Evolutionary conservation across 2,888 invertebrate genomes (phyloP), one percentile per base, ranked within the genome.

Genomic region (Clitarchus hookeri): DNA sequence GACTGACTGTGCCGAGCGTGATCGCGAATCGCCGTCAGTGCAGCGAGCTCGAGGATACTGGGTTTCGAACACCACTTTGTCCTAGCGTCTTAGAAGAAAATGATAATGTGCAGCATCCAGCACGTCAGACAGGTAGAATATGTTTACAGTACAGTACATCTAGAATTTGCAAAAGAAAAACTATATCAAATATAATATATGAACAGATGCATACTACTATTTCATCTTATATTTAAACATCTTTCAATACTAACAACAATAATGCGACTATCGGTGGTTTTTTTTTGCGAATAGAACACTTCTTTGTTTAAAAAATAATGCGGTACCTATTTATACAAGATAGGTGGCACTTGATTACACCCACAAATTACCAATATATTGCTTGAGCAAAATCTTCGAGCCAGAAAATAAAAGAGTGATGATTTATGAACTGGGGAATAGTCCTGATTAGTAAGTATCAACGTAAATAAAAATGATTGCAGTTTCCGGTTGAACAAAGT

Each of bases 181-280:
- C 65, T 65, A 65, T 65, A 65, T 65, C 65, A 65, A 65, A 65
- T 65, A 65, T 65, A 65, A 65, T 65, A 65, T n/a, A 65, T 65
- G 8, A 65, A 65, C 65, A 65, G 65, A 65, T 65, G 16, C 65
- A 65, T 23, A 65, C 65, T 65, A 65, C n/a, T 19, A 65, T 65
- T n/a, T 65, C 65, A 23, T 65, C 19, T 65, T 65, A 65, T n/a
- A 0, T 19, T 65, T 65, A 65, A 65, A 65, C 65, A 65, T 65
- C n/a, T 65, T 23, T 65, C 65, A 65, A 65, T 8, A 65, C 16
- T 65, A 65, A 65, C 65, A 65, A 65, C 65, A 65, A 65, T 23
- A 65, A 65, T 65, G n/a, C 65, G 16, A 65, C 65, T 65, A 65
- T 65, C 8, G 65, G 65, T 65, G 65, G 65, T 65, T 23, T 65